Evolutionary conservation across 2,797 vertebrate genomes (phyloP), one percentile per base, ranked within the genome.

Genomic region (Sebastolobus alascanus): DNA sequence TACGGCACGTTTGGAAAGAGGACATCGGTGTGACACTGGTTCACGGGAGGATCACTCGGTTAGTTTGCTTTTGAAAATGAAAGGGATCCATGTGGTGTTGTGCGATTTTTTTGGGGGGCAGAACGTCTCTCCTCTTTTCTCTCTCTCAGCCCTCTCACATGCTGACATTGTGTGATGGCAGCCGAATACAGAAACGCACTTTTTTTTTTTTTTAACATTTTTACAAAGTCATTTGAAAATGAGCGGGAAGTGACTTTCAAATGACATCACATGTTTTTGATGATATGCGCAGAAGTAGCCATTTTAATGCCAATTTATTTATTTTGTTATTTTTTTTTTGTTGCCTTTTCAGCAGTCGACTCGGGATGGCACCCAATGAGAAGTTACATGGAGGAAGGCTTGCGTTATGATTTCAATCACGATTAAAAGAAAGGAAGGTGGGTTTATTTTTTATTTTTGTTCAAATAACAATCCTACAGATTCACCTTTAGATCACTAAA

Each of bases 201-300:
- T 61, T 10, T 25, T 72, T 33, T 50, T 50, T n/a, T n/a, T n/a
- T n/a, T n/a, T 61, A 8, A 8, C 0, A 27, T 68, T 50, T 33
- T 59, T n/a, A 29, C n/a, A 22, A 50, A 75, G 80, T 87, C 25
- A 76, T 92, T 93, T 93, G 83, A 93, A 95, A 95, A 93, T 87
- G 89, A 92, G 94, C 95, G 94, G 94, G 94, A 96, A 95, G 86
- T 83, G 81, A 75, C 63, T 37, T 66, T 60, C 56, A 86, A 40
- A 84, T 89, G 72, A 85, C 84, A 91, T 88, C 87, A 71, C 83
- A 82, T 82, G 1, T 71, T 68, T 64, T 76, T n/a, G 52, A 77
- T 66, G 61, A 70, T 37, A 73, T 76, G 77, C 60, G 61, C 59
- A 25, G 29, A 59, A 60, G 64, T 60, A 16, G 31, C 31, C 9